phyloP scores from a whole-genome alignment of 2,797 vertebrate species.

The Lerista edwardsae region DNA sequence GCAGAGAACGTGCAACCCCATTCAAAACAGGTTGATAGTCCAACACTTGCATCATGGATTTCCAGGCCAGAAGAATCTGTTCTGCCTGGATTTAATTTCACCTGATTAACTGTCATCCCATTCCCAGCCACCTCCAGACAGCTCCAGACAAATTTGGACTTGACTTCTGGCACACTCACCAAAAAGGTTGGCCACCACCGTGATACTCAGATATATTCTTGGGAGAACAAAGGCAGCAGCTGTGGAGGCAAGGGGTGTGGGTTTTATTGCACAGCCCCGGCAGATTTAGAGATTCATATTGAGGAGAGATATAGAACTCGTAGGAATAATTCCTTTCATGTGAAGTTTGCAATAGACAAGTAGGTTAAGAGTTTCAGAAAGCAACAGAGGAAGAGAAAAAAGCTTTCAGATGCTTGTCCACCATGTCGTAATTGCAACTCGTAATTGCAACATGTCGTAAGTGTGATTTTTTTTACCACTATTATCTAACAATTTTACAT shows the following conservation, averaged over 20 bases:
- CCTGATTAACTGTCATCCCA: too few species aligned
- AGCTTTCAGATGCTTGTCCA: neutral
- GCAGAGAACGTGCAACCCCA: too few species aligned
- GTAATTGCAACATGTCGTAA: too few species aligned
- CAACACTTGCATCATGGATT: too few species aligned
- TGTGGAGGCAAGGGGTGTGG: neutral
- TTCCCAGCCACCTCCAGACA: too few species aligned
- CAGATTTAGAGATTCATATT: neutral
- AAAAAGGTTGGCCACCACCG: neutral
- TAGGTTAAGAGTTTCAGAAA: neutral
- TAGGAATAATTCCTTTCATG: neutral
- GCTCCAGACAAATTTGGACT: neutral
- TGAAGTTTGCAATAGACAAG: neutral
- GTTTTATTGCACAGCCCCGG: neutral
- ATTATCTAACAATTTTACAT: neutral
- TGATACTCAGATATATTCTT: neutral
- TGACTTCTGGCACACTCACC: neutral
- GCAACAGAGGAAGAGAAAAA: neutral
- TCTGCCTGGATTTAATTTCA: too few species aligned
- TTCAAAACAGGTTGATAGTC: too few species aligned
- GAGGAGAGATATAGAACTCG: neutral
- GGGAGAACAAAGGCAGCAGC: slow-evolving; percentile 2
- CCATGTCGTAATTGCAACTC: neutral
- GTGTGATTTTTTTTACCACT: neutral
- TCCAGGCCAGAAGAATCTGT: too few species aligned